phyloP scores from a whole-genome alignment of 2,888 invertebrate species.

The Orthosia gothica region DNA sequence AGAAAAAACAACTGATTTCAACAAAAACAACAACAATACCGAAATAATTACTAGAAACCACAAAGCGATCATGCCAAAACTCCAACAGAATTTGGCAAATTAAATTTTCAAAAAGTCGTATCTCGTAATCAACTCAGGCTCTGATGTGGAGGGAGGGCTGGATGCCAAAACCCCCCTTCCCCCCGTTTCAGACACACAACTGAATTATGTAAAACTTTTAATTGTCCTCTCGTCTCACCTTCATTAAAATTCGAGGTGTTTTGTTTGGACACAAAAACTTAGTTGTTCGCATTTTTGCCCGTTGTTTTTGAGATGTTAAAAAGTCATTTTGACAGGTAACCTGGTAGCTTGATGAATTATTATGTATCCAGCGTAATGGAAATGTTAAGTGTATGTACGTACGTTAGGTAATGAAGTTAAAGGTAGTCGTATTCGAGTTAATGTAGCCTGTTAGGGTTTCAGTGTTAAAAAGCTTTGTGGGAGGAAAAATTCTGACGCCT shows the following conservation, averaged over 20 bases:
- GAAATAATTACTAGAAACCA: conserved; percentile 60
- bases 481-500: neutral
- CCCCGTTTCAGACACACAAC: conserved; percentile 74
- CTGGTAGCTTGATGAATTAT: conserved; percentile 43
- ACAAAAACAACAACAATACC: conserved; percentile 33
- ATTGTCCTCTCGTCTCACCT: conserved; percentile 82
- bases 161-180: conserved; percentile 41
- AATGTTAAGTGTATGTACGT: conserved; percentile 14
- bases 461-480: conserved; percentile 13
- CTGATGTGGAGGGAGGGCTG: conserved; percentile 69
- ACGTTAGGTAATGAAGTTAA: conserved; percentile 14
- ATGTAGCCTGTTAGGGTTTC: conserved; percentile 24
- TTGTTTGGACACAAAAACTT: conserved; percentile 77
- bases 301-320: conserved; percentile 62
- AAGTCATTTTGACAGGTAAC: conserved; percentile 47
- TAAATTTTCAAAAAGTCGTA: conserved; percentile 78
- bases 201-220: conserved; percentile 85
- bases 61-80: conserved; percentile 72
- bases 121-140: conserved; percentile 75
- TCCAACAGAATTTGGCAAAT: conserved; percentile 74
- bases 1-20: conserved; percentile 2
- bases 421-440: conserved; percentile 25
- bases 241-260: conserved; percentile 85
- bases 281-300: conserved; percentile 52
- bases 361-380: conserved; percentile 26